These are phyloP conservation scores for Dysmachus trigonus DNA, from an alignment of 2,888 invertebrate genomes.

Conservation along the genomic window DNA sequence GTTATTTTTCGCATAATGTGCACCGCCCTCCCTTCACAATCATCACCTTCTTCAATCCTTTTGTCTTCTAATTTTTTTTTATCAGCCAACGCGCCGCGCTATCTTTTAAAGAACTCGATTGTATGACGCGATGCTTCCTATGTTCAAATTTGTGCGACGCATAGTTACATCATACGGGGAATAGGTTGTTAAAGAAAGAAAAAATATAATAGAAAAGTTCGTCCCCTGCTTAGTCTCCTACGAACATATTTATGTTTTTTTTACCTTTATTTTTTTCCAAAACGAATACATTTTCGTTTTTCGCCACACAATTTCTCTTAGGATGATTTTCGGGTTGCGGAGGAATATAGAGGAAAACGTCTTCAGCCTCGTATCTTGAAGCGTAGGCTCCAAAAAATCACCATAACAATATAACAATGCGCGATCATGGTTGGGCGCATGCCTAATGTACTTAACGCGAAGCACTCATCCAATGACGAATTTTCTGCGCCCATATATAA, in stretches of 20 bases:
- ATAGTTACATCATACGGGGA: constrained; percentile 33
- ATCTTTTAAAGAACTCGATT: constrained; percentile 11
- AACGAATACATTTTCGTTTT: not conserved
- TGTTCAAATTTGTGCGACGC: constrained; percentile 25
- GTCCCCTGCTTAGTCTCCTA: not conserved
- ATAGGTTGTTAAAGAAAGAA: not conserved
- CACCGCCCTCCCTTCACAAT: not conserved
- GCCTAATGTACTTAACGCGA: constrained; percentile 38
- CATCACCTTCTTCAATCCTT: not conserved
- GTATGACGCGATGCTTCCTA: not conserved
- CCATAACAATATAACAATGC: constrained; percentile 38
- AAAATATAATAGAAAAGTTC: not conserved
- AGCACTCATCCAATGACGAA: constrained; percentile 37
- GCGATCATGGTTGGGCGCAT: constrained; percentile 42
- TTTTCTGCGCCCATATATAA: constrained; percentile 24
- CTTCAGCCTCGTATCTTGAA: not conserved
- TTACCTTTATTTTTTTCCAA: not conserved
- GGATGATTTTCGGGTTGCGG: not conserved
- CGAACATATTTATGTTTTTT: not conserved
- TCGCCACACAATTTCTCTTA: not conserved
- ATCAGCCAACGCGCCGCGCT: not conserved
- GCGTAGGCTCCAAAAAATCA: constrained; percentile 36
- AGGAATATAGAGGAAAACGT: constrained; percentile 1
- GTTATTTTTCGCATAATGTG: not conserved
- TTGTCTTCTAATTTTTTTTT: not conserved